Evolutionary conservation across 92 coral and sea anemone genomes (phyloP), one percentile per base, ranked within the genome.

Genomic region (Epizoanthus stellaris): DNA sequence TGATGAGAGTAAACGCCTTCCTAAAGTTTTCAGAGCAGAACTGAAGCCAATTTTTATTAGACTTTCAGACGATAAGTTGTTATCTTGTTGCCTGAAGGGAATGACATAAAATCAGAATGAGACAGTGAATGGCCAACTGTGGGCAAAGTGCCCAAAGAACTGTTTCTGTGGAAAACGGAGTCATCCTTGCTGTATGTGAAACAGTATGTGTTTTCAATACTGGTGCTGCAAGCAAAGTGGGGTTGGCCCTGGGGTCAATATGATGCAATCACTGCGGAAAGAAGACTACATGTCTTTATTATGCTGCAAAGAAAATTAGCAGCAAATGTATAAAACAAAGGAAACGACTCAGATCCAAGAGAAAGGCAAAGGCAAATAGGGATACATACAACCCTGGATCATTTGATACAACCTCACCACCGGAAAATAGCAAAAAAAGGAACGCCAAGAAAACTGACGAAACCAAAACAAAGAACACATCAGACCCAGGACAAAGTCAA

Each of bases 121-220:
- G 82, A 88, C 91, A 0, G 82, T 85, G 12, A 87, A 90, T 90
- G 90, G 93, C 57, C 91, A 88, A 87, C 74, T 91, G 69, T 91
- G 92, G 95, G 56, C 64, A 63, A 42, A 42, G 47, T 42, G 47
- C 7, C 47, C 47, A 42, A 42, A 42, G 47, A 42, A 42, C 47
- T 1, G 25, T 23, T 23, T 23, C 25, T 23, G 0, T 23, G 25
- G 25, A 23, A 23, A 23, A 85, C 75, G 63, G 74, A 69, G 90
- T 90, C 34, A 20, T 1, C 77, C 70, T 87, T 67, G 86, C 90
- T 40, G 90, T 81, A 52, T 87, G 87, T 54, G 91, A 87, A 59
- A 87, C 94, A 42, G 79, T 91, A 54, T 87, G 84, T 9, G 87
- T 84, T 30, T 91, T 79, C 67, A 90, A 87, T 71, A 87, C 91